Evolutionary conservation across 2,888 invertebrate genomes (phyloP), one percentile per base, ranked within the genome.

Genomic region (Eilema griseolum): DNA sequence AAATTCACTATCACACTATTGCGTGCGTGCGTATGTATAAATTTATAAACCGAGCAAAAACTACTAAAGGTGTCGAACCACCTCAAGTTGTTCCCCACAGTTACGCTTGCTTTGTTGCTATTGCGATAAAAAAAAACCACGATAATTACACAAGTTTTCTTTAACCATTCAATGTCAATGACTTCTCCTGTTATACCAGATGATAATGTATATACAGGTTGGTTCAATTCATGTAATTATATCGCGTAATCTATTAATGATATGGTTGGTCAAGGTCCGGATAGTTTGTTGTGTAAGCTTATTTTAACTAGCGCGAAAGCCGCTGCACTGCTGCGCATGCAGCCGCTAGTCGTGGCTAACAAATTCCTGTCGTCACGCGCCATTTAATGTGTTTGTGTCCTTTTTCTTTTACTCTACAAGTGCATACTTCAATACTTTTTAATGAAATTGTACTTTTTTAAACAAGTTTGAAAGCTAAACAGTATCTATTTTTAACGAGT

Each of bases 21-120:
- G 20, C 52, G 52, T 52, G 52, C 52, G 20, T 52, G 20, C 59
- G 28, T 28, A 31, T 52, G 31, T 52, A 52, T 52, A 14, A 31
- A 28, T 33, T 52, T 59, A 41, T 16, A 59, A 31, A 61, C n/a
- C 12, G 57, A 23, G 33, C 56, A 64, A 66, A 66, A 66, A 65
- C 31, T 31, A 20, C 37, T 41, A 60, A 28, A 66, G n/a, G 16
- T 14, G 31, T 56, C 52, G 64, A 66, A 41, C 66, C 66, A 46
- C 24, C 26, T 8, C 20, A 20, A 41, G 31, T 60, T 69, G 56
- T 65, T 65, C 26, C 52, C 60, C 64, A 24, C 60, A 59, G 69
- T 69, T 69, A 69, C 61, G 69, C 65, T 69, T 65, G 59, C 60
- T 52, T 61, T 31, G 65, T 61, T 65, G 41, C 46, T 26, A 61